A percentile compares a stretch with the other conserved stretches of the same genome.
Conservation (phyloP, 2,888 invertebrate species). For the Dioctria linearis region DNA sequence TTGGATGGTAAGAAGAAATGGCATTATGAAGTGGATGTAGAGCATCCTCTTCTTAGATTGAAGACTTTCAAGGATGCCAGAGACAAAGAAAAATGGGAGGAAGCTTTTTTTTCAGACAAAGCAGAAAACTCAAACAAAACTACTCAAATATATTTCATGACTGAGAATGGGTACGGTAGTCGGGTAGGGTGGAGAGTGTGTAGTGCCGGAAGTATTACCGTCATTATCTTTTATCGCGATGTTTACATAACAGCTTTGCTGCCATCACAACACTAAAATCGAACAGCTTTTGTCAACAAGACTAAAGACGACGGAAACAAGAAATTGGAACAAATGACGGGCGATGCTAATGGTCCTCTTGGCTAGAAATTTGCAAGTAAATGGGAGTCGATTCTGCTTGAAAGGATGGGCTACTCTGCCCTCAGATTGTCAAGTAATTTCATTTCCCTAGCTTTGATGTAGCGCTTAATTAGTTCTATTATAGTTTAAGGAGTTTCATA, state of each 20-base stretch:
- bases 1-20: neutral
- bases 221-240: conserved; percentile 17
- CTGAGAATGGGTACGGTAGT: neutral
- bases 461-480: conserved; percentile 17
- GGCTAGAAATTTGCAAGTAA: conserved; percentile 22
- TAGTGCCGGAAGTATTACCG: neutral
- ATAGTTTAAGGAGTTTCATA: conserved; percentile 21
- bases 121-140: neutral
- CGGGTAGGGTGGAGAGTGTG: neutral
- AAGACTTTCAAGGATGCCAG: neutral
- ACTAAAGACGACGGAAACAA: neutral
- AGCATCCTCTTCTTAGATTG: neutral
- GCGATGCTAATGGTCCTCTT: neutral
- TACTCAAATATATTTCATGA: neutral
- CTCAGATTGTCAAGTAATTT: neutral
- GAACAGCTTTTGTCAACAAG: conserved; percentile 7
- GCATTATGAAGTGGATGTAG: neutral
- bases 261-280: neutral
- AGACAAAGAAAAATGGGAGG: neutral
- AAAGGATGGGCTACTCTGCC: neutral
- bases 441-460: neutral
- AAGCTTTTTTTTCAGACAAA: conserved; percentile 9
- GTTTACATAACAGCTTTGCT: conserved; percentile 14
- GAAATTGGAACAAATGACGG: conserved; percentile 11
- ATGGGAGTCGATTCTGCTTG: neutral